phyloP scores from a whole-genome alignment of 2,113 vertebrate genomes.

The Xiphophorus maculatus region DNA sequence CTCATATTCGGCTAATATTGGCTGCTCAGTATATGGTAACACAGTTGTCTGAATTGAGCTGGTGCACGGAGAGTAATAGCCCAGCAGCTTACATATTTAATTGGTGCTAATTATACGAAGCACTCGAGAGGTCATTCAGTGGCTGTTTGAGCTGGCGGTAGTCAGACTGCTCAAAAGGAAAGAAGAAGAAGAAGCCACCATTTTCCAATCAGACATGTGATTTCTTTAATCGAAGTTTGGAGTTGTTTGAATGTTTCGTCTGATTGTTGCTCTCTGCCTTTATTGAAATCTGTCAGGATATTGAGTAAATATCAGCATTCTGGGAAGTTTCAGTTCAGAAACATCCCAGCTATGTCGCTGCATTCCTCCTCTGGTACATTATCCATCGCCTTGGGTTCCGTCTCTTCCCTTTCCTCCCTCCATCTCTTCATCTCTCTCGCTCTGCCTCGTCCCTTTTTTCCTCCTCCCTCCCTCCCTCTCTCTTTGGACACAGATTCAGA shows the following conservation, averaged over 20 bases:
- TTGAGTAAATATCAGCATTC: constrained; percentile 15
- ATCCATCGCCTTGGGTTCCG: constrained; percentile 40
- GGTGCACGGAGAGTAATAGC: constrained; percentile 55
- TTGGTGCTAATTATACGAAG: constrained; percentile 66
- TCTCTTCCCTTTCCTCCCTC: constrained; percentile 33
- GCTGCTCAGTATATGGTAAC: constrained; percentile 39
- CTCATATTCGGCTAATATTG: constrained; percentile 17
- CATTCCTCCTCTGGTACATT: constrained; percentile 47
- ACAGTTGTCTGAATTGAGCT: constrained; percentile 41
- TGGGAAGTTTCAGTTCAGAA: neutral
- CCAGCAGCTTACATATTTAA: constrained; percentile 57
- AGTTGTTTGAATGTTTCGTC: constrained; percentile 9
- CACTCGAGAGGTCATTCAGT: constrained; percentile 57
- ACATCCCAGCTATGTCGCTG: constrained; percentile 28
- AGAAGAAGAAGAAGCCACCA: constrained; percentile 5
- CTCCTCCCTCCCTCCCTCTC: constrained; percentile 77
- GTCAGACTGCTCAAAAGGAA: constrained; percentile 15
- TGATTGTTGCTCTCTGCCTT: constrained; percentile 4
- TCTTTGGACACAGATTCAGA: constrained; percentile 97
- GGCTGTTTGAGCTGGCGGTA: constrained; percentile 41
- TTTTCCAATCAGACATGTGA: neutral
- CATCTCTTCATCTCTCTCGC: constrained; percentile 24
- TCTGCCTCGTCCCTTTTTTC: constrained; percentile 43
- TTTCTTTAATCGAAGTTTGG: constrained; percentile 15
- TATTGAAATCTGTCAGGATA: constrained; percentile 20